Conservation (phyloP, 1,140 invertebrate species). For the Vollenhovia emeryi region DNA sequence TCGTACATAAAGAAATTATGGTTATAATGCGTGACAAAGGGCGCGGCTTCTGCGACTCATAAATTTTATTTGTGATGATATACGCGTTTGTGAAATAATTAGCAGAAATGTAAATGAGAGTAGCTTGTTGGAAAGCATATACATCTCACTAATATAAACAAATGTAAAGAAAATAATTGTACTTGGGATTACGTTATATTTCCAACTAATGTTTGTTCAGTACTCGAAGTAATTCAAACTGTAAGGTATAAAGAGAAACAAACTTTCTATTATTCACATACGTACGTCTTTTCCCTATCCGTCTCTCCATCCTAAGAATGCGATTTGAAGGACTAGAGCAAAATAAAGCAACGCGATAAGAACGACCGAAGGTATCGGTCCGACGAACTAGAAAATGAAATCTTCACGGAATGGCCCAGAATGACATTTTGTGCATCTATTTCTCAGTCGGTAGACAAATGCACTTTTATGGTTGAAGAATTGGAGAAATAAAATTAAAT, state of each 20-base stretch:
- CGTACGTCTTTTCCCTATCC: background rate
- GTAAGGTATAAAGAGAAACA: background rate
- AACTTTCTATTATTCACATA: slow-evolving; percentile 3
- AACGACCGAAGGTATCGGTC: slow-evolving; percentile 16
- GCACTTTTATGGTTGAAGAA: slow-evolving; percentile 20
- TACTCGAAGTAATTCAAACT: background rate
- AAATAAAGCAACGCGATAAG: slow-evolving; percentile 11
- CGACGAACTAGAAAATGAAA: slow-evolving; percentile 57
- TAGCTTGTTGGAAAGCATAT: background rate
- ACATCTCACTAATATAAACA: background rate
- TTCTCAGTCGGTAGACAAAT: slow-evolving; percentile 13
- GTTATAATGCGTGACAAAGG: slow-evolving; percentile 50
- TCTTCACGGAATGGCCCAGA: slow-evolving; percentile 43
- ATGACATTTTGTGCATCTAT: slow-evolving; percentile 49
- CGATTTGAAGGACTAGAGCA: slow-evolving; percentile 36
- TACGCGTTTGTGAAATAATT: slow-evolving; percentile 33
- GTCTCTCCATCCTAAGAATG: slow-evolving; percentile 39
- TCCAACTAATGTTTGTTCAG: background rate
- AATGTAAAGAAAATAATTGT: background rate
- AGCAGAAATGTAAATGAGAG: slow-evolving; percentile 1
- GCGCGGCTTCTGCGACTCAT: background rate
- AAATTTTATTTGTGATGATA: slow-evolving; percentile 67
- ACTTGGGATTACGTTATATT: background rate
- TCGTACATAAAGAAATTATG: slow-evolving; percentile 14
- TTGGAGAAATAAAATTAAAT: background rate